These are phyloP conservation scores for Halcyon badia DNA, from an alignment of 2,797 vertebrate species.

Conservation along the genomic window DNA sequence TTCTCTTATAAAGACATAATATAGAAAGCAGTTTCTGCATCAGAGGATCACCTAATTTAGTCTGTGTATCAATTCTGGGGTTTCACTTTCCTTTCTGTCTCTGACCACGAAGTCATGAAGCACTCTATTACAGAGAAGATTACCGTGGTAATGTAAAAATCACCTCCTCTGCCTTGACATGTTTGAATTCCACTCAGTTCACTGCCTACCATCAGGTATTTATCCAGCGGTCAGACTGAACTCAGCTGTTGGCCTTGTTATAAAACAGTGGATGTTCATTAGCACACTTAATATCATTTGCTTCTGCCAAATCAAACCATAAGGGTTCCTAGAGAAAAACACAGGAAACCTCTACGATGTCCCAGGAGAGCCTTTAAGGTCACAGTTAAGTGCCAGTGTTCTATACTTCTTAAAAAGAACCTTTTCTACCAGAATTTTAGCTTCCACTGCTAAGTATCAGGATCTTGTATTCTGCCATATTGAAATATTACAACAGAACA, in stretches of 20 bases:
- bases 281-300: background rate
- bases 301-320: background rate
- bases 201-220: background rate
- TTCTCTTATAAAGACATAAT: background rate
- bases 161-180: background rate
- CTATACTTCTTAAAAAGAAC: background rate
- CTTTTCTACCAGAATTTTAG: background rate
- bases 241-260: background rate
- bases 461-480: background rate
- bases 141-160: fast-evolving
- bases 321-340: background rate
- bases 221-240: background rate
- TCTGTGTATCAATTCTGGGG: background rate
- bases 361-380: background rate
- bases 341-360: fast-evolving
- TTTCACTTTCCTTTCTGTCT: background rate
- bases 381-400: background rate
- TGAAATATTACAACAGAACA: background rate
- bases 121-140: background rate
- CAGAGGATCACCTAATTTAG: background rate
- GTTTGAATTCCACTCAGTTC: background rate
- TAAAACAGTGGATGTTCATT: background rate
- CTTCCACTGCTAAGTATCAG: background rate
- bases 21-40: background rate
- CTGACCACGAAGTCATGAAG: background rate